Percentiles rank a stretch among this genome's conserved stretches.
Evolutionary conservation across 2,888 invertebrate genomes (phyloP).

Genomic region (Clusia tigrina): DNA sequence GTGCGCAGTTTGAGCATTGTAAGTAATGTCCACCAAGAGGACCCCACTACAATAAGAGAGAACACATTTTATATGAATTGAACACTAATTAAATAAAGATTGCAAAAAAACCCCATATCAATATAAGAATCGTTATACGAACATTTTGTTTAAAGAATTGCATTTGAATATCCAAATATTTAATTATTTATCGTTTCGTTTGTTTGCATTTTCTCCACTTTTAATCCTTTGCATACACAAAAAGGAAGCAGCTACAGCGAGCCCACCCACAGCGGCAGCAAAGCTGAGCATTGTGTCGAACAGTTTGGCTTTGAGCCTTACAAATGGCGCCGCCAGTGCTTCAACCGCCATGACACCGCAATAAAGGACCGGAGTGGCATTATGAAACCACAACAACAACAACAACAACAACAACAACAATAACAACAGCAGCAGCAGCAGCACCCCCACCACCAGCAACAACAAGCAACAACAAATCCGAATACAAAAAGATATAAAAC

Average conservation of each 20-base stretch:
- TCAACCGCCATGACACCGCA: slow-evolving; percentile 46
- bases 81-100: slow-evolving; percentile 24
- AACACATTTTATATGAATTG: neutral
- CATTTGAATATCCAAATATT: slow-evolving; percentile 14
- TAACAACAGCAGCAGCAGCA: neutral
- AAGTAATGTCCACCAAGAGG: slow-evolving; percentile 42
- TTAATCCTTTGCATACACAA: slow-evolving; percentile 23
- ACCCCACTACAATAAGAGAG: neutral
- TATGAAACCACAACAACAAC: neutral
- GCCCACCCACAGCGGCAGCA: slow-evolving; percentile 38
- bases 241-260: slow-evolving; percentile 43
- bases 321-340: slow-evolving; percentile 52
- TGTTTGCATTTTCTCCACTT: slow-evolving; percentile 16
- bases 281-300: slow-evolving; percentile 53
- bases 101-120: too few species aligned
- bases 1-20: slow-evolving; percentile 64
- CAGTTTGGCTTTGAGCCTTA: slow-evolving; percentile 57
- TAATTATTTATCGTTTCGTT: slow-evolving; percentile 3
- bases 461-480: neutral
- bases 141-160: slow-evolving; percentile 23
- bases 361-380: slow-evolving; percentile 20
- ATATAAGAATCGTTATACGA: slow-evolving; percentile 13
- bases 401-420: too few species aligned
- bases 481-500: neutral
- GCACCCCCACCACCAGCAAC: neutral